Conservation (phyloP, 2,113 vertebrate genomes). For the Embiotoca jacksoni region DNA sequence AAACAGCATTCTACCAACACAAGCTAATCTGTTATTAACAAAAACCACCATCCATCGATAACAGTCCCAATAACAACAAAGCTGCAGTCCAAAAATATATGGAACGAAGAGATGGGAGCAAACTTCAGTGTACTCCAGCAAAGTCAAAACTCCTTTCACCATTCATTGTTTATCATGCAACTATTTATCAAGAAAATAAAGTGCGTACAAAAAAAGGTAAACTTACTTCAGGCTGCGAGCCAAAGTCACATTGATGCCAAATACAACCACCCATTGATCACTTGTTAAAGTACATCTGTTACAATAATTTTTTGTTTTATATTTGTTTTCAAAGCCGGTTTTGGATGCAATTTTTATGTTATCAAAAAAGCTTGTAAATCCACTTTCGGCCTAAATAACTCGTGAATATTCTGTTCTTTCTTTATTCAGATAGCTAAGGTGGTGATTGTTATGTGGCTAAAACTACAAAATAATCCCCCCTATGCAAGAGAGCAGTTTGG, state of each 20-base stretch:
- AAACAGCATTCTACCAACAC: background rate
- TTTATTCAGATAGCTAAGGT: too few species aligned
- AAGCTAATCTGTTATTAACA: background rate
- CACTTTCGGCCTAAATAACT: background rate
- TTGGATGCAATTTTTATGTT: background rate
- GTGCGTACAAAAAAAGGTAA: background rate
- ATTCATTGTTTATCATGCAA: background rate
- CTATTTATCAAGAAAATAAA: background rate
- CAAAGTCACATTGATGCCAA: background rate
- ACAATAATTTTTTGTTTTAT: background rate
- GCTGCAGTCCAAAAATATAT: background rate
- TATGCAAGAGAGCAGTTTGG: too few species aligned
- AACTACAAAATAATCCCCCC: too few species aligned
- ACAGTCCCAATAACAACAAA: background rate
- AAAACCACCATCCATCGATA: background rate
- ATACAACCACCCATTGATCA: background rate
- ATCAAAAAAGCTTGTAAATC: background rate
- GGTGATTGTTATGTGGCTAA: too few species aligned
- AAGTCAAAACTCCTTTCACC: background rate
- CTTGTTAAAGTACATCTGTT: background rate
- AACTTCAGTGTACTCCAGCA: background rate
- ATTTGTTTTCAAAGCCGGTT: background rate
- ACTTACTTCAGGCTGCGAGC: background rate
- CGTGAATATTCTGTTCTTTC: too few species aligned
- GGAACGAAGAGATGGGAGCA: background rate